Evolutionary conservation across 2,113 vertebrate species (phyloP).

Genomic region (Rhabdornis inornatus): DNA sequence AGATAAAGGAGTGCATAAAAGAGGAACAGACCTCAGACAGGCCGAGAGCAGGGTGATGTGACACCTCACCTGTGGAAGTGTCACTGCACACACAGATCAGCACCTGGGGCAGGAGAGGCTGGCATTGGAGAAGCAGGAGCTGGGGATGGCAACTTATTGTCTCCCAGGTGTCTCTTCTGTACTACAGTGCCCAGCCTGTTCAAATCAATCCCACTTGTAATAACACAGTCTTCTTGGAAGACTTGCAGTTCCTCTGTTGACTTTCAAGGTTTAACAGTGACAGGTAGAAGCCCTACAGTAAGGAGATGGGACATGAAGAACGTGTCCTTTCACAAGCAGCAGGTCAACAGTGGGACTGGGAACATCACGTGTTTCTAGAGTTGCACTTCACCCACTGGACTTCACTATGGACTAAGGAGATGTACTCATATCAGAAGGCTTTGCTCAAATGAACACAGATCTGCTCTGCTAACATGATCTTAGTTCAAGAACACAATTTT

Average conservation of each 20-base stretch:
- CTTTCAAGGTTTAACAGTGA: neutral
- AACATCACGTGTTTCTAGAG: neutral
- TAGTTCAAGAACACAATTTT: neutral
- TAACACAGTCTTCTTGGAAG: neutral
- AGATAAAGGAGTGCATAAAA: neutral
- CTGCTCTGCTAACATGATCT: neutral
- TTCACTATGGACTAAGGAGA: neutral
- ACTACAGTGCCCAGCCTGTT: neutral
- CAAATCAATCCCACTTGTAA: neutral
- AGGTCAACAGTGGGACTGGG: neutral
- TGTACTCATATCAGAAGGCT: neutral
- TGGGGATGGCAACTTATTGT: neutral
- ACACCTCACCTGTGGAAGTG: neutral
- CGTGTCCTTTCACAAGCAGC: neutral
- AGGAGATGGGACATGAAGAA: neutral
- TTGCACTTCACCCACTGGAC: neutral
- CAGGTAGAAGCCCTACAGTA: neutral
- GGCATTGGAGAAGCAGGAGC: neutral
- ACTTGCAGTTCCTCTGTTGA: neutral
- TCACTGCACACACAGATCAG: fast-evolving
- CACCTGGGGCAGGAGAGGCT: neutral
- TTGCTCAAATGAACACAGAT: neutral
- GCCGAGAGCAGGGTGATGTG: fast-evolving
- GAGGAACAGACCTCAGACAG: neutral
- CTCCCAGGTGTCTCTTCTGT: neutral